phyloP scores from a whole-genome alignment of 2,113 vertebrate genomes.

The Pterocles orientalis region DNA sequence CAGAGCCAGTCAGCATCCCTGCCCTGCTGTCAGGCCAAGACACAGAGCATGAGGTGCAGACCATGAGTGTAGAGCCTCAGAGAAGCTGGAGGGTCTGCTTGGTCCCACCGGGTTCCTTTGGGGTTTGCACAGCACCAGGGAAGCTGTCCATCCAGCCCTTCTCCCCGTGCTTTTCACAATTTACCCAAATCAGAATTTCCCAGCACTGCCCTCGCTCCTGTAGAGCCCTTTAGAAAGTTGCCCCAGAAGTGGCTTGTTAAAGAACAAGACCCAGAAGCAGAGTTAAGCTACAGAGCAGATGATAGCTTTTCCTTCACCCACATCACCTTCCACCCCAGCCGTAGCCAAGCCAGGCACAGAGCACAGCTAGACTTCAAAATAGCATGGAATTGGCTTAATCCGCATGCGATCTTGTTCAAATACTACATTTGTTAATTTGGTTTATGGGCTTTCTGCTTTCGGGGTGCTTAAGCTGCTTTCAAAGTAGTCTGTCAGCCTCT shows the following conservation, averaged over 20 bases:
- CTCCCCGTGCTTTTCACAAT: neutral
- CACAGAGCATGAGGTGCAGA: neutral
- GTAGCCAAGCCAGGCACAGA: neutral
- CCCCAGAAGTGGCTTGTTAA: neutral
- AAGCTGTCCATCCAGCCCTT: neutral
- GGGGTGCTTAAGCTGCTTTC: neutral
- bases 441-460: constrained; percentile 18
- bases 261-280: neutral
- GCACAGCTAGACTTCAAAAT: neutral
- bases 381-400: neutral
- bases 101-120: neutral
- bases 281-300: neutral
- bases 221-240: neutral
- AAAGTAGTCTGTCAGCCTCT: neutral
- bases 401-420: neutral
- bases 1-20: neutral
- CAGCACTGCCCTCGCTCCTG: neutral
- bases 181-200: neutral
- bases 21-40: neutral
- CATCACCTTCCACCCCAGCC: neutral
- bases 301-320: neutral
- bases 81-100: neutral
- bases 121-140: neutral
- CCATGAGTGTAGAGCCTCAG: neutral
- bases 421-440: neutral